Percentiles rank a stretch among this genome's conserved stretches.
These are phyloP conservation scores for Typhlichthys subterraneus DNA, from an alignment of 2,797 vertebrate species.

Conservation along the genomic window DNA sequence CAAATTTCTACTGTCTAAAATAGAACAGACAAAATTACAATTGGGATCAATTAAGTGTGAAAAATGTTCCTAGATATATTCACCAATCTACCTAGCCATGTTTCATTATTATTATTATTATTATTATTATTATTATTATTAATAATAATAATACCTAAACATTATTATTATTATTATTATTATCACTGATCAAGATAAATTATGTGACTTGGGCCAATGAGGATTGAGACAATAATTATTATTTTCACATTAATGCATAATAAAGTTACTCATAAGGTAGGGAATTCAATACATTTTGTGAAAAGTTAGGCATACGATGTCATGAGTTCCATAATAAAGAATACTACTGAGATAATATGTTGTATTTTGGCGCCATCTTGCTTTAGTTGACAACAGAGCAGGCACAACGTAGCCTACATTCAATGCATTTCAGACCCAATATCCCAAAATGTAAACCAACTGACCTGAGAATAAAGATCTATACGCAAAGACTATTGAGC, in stretches of 20 bases:
- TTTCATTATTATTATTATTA: constrained; percentile 7
- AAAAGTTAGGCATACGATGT: neutral
- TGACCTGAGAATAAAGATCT: constrained; percentile 19
- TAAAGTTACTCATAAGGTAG: neutral
- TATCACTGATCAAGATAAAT: neutral
- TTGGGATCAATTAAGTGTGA: constrained; percentile 9
- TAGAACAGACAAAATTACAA: neutral
- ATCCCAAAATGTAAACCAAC: constrained; percentile 39
- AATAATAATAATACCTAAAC: too few relatives aligned
- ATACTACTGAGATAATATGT: constrained; percentile 24
- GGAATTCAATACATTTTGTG: neutral
- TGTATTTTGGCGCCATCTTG: constrained; percentile 66
- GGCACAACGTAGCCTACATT: neutral
- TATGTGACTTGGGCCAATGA: constrained; percentile 11
- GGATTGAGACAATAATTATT: constrained; percentile 12
- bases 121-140: constrained; percentile 8
- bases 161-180: constrained; percentile 7
- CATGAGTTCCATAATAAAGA: neutral
- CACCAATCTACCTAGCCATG: neutral
- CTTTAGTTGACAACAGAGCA: constrained; percentile 11
- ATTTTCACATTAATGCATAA: constrained; percentile 4
- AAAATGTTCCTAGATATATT: neutral
- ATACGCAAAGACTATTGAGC: constrained; percentile 12
- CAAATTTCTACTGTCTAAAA: neutral
- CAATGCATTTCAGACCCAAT: constrained; percentile 15